Evolutionary conservation across 1,140 invertebrate species (phyloP), one percentile per base, ranked within the genome.

Genomic region (Hyphantria cunea): DNA sequence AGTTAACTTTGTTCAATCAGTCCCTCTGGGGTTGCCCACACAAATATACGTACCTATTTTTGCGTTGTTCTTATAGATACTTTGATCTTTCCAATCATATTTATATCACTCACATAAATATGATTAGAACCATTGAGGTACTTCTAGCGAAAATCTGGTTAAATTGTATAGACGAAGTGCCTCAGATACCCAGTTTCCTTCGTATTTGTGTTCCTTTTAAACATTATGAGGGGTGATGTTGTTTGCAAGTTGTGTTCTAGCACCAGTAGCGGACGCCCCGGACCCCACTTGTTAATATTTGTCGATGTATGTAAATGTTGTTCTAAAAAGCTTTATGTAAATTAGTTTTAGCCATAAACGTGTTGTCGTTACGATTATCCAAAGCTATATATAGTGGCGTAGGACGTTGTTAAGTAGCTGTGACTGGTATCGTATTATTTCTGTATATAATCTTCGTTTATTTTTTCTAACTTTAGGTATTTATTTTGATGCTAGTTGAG

Each of bases 251-350:
- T 56, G 49, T 54, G 61, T 61, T 32, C 15, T 54, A 58, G 56
- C 47, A 53, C 53, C 54, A 52, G 53, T 66, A 62, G 52, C 47
- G 47, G 51, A 44, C 55, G 50, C 55, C 33, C 59, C 50, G 55
- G 39, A 68, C 64, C 67, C 70, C 70, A 66, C 68, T 66, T 58
- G 66, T 72, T 75, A 66, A 70, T 72, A 67, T 79, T 51, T 59
- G 50, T 84, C 86, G 80, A 71, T 80, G 68, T 78, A 76, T 86
- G 76, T 84, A 82, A 81, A 84, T 82, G 82, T 86, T 86, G 81
- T 84, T 87, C 78, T 83, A 76, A 79, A 80, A 90, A 88, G 86
- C 86, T 89, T 90, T 90, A 90, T 86, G 84, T 86, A 85, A 84
- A 82, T 78, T 86, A 86, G 84, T 81, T 62, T 79, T 82, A 86